phyloP scores from a whole-genome alignment of 1,140 invertebrate genomes.

The Drosophila tani region DNA sequence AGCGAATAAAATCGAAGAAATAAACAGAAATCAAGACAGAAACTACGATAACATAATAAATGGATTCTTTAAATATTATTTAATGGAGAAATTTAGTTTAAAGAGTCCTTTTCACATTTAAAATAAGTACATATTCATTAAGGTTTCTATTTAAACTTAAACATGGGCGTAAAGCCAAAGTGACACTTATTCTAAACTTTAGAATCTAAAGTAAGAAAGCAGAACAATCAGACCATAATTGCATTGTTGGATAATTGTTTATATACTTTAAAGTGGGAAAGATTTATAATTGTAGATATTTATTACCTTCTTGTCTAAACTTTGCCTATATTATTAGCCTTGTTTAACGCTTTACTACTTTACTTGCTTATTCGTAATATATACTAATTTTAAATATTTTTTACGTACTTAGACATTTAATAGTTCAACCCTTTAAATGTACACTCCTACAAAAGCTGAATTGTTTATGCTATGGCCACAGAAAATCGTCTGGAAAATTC shows the following conservation, averaged over 20 bases:
- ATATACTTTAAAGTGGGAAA: too few relatives aligned
- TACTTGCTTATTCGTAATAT: not conserved
- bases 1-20: too few relatives aligned
- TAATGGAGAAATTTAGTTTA: too few relatives aligned
- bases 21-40: too few relatives aligned
- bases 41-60: too few relatives aligned
- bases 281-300: not conserved
- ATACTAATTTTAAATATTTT: not conserved
- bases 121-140: too few relatives aligned
- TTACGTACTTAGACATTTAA: too few relatives aligned
- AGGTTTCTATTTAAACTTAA: not conserved
- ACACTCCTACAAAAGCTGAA: not conserved
- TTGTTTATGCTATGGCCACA: not conserved
- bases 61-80: too few relatives aligned
- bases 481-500: constrained; percentile 6
- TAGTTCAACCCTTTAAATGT: not conserved
- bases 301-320: not conserved
- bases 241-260: too few relatives aligned
- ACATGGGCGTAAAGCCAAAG: not conserved
- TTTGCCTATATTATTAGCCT: not conserved
- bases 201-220: too few relatives aligned
- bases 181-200: too few relatives aligned
- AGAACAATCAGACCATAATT: not conserved
- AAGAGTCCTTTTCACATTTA: too few relatives aligned
- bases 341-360: not conserved